Conservation (phyloP, 2,113 vertebrate species). For the Marcusenius ussheri region DNA sequence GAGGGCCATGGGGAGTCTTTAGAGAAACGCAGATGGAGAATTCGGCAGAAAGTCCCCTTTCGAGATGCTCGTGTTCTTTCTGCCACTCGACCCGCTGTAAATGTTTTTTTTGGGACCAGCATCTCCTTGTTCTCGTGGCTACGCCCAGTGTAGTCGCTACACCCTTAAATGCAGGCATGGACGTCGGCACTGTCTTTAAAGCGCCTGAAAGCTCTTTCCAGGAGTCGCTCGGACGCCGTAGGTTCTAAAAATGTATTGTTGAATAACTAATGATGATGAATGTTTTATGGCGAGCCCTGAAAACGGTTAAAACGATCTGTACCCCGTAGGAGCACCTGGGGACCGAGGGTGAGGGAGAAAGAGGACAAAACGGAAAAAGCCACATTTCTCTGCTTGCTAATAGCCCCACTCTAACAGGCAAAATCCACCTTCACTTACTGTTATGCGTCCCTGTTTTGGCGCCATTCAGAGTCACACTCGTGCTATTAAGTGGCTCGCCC, state of each 20-base stretch:
- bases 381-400: neutral
- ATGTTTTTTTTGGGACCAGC: neutral
- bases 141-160: neutral
- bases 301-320: constrained; percentile 11
- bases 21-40: neutral
- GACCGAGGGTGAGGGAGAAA: neutral
- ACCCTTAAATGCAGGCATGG: neutral
- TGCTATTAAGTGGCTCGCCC: neutral
- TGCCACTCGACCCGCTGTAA: neutral
- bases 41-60: neutral
- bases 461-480: neutral
- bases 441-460: neutral
- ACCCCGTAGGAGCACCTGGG: constrained; percentile 6
- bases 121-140: neutral
- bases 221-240: neutral
- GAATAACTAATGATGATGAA: constrained; percentile 26
- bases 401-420: neutral
- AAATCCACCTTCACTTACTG: neutral
- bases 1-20: neutral
- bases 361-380: neutral
- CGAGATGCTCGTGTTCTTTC: neutral
- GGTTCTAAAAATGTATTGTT: constrained; percentile 8
- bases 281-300: constrained; percentile 21
- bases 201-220: neutral
- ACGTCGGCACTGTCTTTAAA: neutral